Base-by-base conservation (phyloP, 2,888 invertebrate genomes). In the Spisula subtruncata region DNA sequence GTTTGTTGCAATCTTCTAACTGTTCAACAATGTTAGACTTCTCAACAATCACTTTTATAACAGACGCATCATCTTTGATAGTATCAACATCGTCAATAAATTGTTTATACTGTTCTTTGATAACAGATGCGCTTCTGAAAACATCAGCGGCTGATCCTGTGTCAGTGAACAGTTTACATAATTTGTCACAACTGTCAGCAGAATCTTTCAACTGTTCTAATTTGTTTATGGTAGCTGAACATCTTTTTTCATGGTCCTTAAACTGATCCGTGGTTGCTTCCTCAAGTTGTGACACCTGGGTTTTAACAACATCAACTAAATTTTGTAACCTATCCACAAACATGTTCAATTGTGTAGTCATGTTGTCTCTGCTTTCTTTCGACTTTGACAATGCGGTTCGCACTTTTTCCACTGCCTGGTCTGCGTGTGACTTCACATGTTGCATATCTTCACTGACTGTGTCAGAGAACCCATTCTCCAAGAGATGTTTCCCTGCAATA, bases 311-410 rank as follows among this genome's bases (percentile, higher is more conserved):
- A 18, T 75, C 75, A 75, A 35, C 75, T 18, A 75, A 75, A 18
- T 32, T 35, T 75, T 75, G 75, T 32, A 75, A 75, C 16, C 75
- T 75, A 75, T 75, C 75, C n/a, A 75, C 75, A 35, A 75, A 75
- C 35, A 75, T 5, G 14, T 32, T 16, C 12, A 75, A 18, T 75
- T 75, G 75, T 75, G 32, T 32, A 1, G 75, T 25, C 75, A 75
- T 75, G 35, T 75, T 75, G 4, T 32, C 75, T 32, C 16, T 75
- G 32, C 75, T 75, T 32, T 75, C 12, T 25, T 16, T 6, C 14
- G 75, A 75, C 18, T 75, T 75, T 2, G 35, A 32, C 75, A 75
- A 35, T 14, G 75, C 75, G 18, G 4, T 32, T 75, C 35, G 14
- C 18, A 75, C 16, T 16, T 1, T 75, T 32, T 75, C 35, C 14